phyloP scores from a whole-genome alignment of 2,888 invertebrate genomes.

The Sialis lutaria region DNA sequence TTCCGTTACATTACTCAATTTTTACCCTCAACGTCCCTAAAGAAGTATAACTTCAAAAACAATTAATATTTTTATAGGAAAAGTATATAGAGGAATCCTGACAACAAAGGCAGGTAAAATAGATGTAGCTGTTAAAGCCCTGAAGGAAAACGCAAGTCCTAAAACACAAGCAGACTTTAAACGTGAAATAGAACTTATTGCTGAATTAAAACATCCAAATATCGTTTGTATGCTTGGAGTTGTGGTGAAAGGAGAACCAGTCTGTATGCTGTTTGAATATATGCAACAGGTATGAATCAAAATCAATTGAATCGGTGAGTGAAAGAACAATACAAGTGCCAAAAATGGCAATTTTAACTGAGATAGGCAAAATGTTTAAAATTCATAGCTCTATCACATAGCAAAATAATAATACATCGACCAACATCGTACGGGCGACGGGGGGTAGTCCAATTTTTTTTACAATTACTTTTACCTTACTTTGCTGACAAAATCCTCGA shows the following conservation, averaged over 20 bases:
- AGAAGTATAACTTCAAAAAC: not conserved
- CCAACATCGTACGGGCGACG: too few species aligned
- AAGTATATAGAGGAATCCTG: conserved; percentile 90
- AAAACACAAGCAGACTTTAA: conserved; percentile 87
- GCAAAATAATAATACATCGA: too few species aligned
- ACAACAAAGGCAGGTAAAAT: conserved; percentile 47
- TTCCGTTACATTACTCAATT: too few species aligned
- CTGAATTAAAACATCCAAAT: conserved; percentile 86
- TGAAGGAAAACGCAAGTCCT: conserved; percentile 82
- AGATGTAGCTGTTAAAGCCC: conserved; percentile 82
- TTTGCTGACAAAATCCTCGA: too few species aligned
- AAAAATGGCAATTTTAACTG: too few species aligned
- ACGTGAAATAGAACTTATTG: conserved; percentile 86
- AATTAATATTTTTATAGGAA: conserved; percentile 29
- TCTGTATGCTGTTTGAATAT: conserved; percentile 94
- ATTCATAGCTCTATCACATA: too few species aligned
- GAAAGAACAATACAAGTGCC: too few species aligned
- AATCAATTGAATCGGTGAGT: too few species aligned
- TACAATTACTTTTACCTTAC: too few species aligned
- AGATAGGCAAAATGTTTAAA: too few species aligned
- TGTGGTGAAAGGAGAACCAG: conserved; percentile 71
- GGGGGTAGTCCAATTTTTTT: too few species aligned
- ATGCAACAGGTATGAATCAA: conserved; percentile 54
- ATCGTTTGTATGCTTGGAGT: conserved; percentile 91
- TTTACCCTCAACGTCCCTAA: too few species aligned